Conservation (phyloP, 2,797 vertebrate genomes). For the Hippopotamyrus pictus region DNA sequence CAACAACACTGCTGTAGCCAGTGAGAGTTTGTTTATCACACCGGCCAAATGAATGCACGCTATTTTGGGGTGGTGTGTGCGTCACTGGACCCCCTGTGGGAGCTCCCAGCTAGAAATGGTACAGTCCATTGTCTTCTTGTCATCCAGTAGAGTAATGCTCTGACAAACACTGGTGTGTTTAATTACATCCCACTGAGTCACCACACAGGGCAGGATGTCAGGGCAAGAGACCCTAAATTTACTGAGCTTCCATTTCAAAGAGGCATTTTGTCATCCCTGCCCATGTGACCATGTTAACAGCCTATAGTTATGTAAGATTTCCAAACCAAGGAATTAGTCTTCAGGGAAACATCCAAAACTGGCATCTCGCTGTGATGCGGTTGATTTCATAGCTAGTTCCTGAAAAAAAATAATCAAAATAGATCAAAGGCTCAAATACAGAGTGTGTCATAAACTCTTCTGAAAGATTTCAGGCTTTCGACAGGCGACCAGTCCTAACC, state of each 20-base stretch:
- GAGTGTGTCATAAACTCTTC: neutral
- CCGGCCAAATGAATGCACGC: slow-evolving; percentile 1
- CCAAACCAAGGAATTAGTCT: neutral
- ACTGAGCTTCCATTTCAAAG: neutral
- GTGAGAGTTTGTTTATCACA: neutral
- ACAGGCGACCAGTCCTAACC: neutral
- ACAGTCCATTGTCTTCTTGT: neutral
- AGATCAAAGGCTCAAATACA: neutral
- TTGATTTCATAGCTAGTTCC: neutral
- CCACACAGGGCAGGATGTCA: neutral
- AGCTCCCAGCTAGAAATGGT: slow-evolving; percentile 1
- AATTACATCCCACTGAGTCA: neutral
- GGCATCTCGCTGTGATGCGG: neutral
- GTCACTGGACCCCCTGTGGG: slow-evolving; percentile 9
- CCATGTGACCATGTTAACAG: neutral
- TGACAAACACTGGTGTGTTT: neutral
- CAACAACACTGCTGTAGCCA: neutral
- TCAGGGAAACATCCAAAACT: neutral
- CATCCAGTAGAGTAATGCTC: neutral
- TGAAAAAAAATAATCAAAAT: neutral
- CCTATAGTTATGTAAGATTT: neutral
- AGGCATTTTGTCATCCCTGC: neutral
- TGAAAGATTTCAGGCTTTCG: neutral
- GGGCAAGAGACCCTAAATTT: neutral
- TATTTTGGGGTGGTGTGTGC: slow-evolving; percentile 9